Evolutionary conservation across 2,797 vertebrate species (phyloP), one percentile per base, ranked within the genome.

Genomic region (Paguma larvata): DNA sequence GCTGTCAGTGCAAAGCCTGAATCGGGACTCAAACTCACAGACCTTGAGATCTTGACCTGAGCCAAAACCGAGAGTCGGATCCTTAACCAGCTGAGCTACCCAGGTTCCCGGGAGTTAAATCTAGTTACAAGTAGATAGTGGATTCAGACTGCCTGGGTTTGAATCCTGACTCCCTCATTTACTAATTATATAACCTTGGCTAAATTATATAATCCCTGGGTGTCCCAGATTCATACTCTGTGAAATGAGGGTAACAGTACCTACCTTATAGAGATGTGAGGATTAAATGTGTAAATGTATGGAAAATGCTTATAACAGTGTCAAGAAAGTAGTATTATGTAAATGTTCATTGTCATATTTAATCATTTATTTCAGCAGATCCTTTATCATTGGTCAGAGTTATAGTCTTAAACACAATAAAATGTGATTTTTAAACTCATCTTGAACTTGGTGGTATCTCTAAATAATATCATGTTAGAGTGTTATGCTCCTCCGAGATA

Each of bases 161-260:
- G 53, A 95, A 85, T 89, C n/a, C 70, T 93, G 30, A 25, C 6
- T 77, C 38, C 65, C 44, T 82, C 46, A 91, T 83, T 95, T 90
- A 59, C 70, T 53, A 68, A 87, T 51, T 92, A 10, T 70, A 62
- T 93, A 88, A 32, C 32, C 14, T 78, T 23, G 3, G 16, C 4
- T 85, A 90, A 85, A 25, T 70, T 86, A 41, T 67, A 12, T 72
- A 90, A 84, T 79, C 7, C 11, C 4, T 79, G 34, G 16, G 8
- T 94, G 13, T 16, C 23, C 19, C 63, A 80, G 25, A 32, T 21
- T 88, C 38, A 38, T 87, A 48, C 51, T 78, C 51, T 96, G 16
- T 92, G 59, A 89, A 75, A 32, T 19, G 51, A 25, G 63, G 13
- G 5, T 92, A 38, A 88, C 10, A 82, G 21, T 73, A 67, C 2